A percentile compares a stretch with the other conserved stretches of the same genome.
Conservation (phyloP, 2,113 vertebrate species). For the Polyodon spathula region DNA sequence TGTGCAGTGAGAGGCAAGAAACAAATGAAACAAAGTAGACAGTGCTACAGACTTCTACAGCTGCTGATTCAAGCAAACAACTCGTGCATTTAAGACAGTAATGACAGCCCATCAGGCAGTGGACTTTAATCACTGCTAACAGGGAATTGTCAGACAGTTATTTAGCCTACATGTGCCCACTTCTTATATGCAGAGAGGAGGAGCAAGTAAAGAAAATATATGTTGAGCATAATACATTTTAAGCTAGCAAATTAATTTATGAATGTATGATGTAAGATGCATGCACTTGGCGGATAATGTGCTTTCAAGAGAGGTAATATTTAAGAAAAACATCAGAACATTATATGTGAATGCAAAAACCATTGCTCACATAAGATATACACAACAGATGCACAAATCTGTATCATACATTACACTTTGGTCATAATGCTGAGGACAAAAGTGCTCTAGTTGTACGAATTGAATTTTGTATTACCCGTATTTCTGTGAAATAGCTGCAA, state of each 20-base stretch:
- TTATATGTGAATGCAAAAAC: too few relatives aligned
- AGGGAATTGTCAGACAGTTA: neutral
- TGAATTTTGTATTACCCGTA: slow-evolving; percentile 50
- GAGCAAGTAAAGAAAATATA: too few relatives aligned
- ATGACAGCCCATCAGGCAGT: neutral
- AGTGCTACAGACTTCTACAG: slow-evolving; percentile 1
- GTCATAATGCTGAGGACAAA: too few relatives aligned
- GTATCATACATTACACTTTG: too few relatives aligned
- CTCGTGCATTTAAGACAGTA: slow-evolving; percentile 1
- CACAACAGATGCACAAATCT: too few relatives aligned
- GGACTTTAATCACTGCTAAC: neutral
- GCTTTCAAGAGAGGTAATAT: too few relatives aligned
- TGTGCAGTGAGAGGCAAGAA: neutral
- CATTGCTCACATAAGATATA: too few relatives aligned
- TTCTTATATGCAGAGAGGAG: neutral
- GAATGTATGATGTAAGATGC: too few relatives aligned
- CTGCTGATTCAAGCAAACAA: neutral
- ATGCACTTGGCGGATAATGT: too few relatives aligned
- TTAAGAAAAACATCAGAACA: too few relatives aligned
- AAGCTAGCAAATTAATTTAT: too few relatives aligned
- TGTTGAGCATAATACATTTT: too few relatives aligned
- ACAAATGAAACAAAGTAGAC: slow-evolving; percentile 1
- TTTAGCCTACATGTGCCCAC: neutral
- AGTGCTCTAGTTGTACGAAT: slow-evolving; percentile 19
- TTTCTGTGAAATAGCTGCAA: slow-evolving; percentile 33